Evolutionary conservation across 1,140 invertebrate species (phyloP), one percentile per base, ranked within the genome.

Genomic region (Antheraea mylitta): DNA sequence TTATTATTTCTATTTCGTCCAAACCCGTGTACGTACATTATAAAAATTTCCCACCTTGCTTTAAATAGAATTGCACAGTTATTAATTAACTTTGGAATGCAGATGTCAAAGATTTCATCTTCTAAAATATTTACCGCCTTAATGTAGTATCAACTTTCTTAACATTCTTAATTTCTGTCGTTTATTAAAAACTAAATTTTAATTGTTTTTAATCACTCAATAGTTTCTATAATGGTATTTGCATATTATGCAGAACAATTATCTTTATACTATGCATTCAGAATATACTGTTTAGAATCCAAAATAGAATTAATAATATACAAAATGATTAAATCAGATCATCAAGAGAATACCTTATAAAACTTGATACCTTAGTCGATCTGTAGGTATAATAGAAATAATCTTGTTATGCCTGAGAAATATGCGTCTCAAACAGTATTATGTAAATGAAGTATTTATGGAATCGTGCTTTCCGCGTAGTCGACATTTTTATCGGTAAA

Each of bases 391-490:
- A 53, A 53, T 13, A 53, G 45, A 53, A 53, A 53, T 53, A 53
- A 53, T 53, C 45, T 53, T 42, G 30, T 66, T 59, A 30, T 30
- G 48, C 64, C 13, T 58, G 30, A 59, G 53, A 58, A 66, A 53
- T 59, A 59, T 66, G 30, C 48, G 53, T 66, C 59, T 63, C 70
- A 72, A 75, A 66, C 63, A 60, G 58, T 74, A 74, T 79, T 83
- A 82, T 84, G 73, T 81, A 81, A 80, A 83, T 86, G 75, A 80
- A 78, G 73, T 79, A 71, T 73, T 68, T 75, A 73, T 77, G 74
- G 77, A 77, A 71, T 69, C 71, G 42, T 78, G 71, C 80, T 77
- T 86, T 85, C 86, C 77, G 74, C 74, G 78, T 84, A 79, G 70
- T 38, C 70, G 74, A 75, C 70, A 74, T 79, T 82, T 80, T 80